Percentiles rank a stretch among this genome's conserved stretches.
Conservation (phyloP, 1,140 invertebrate genomes). For the Xylocopa sonorina region DNA sequence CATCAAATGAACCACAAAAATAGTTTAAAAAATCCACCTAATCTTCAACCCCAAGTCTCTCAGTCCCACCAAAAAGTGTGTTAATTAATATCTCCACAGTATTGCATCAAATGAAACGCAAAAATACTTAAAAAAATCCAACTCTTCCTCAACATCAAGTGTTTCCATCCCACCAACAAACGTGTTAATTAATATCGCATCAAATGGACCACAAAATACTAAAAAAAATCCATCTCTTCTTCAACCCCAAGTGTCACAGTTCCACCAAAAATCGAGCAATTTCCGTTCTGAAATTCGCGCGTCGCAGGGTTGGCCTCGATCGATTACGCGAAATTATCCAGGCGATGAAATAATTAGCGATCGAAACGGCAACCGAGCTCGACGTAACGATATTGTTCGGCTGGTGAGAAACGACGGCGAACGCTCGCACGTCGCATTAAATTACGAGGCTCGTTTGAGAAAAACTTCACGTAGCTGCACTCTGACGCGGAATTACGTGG, state of each 20-base stretch:
- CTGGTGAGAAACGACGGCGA: constrained; percentile 42
- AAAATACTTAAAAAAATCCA: not conserved
- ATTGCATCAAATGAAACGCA: too few relatives aligned
- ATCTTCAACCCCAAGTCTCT: too few relatives aligned
- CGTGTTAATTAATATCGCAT: too few relatives aligned
- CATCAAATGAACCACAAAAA: too few relatives aligned
- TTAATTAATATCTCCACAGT: too few relatives aligned
- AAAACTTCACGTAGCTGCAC: constrained; percentile 46
- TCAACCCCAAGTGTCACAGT: too few relatives aligned
- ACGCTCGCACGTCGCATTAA: constrained; percentile 49
- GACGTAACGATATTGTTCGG: constrained; percentile 40
- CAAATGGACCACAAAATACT: too few relatives aligned
- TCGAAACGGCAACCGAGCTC: not conserved
- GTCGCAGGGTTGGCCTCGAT: not conserved
- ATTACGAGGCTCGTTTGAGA: constrained; percentile 41
- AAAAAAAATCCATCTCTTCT: not conserved
- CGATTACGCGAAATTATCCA: constrained; percentile 24
- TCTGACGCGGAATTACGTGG: constrained; percentile 27
- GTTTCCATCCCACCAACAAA: too few relatives aligned
- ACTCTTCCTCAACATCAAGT: too few relatives aligned
- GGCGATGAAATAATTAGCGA: constrained; percentile 15
- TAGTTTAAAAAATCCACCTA: too few relatives aligned
- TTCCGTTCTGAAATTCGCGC: not conserved
- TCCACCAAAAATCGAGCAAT: not conserved
- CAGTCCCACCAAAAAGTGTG: too few relatives aligned